Evolutionary conservation across 2,888 invertebrate species (phyloP).

Genomic region (Choreutis nemorana): DNA sequence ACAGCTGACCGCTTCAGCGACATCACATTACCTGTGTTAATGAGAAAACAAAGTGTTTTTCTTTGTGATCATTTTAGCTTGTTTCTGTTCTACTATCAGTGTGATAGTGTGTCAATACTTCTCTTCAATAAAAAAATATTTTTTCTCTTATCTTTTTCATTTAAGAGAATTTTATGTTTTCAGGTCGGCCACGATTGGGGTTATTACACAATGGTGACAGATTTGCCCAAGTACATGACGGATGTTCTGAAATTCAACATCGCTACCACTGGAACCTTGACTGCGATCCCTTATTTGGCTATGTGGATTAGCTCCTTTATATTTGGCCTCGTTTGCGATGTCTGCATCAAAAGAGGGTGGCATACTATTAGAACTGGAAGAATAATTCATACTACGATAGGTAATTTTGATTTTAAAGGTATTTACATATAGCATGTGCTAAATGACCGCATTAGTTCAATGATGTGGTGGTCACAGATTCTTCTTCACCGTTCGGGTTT

Average conservation of each 20-base stretch:
- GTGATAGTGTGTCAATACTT: too few species aligned
- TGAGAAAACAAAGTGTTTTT: too few species aligned
- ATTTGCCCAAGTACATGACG: conserved; percentile 75
- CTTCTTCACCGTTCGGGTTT: neutral
- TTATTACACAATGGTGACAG: conserved; percentile 75
- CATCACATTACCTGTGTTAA: too few species aligned
- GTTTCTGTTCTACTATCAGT: too few species aligned
- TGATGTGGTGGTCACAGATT: neutral
- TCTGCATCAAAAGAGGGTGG: conserved; percentile 67
- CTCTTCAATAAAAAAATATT: too few species aligned
- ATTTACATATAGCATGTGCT: neutral
- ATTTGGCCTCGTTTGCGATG: conserved; percentile 76
- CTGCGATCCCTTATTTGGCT: conserved; percentile 72
- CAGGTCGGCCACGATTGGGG: conserved; percentile 70
- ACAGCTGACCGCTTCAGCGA: too few species aligned
- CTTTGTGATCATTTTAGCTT: too few species aligned
- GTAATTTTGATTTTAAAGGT: conserved; percentile 37
- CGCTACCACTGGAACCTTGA: conserved; percentile 69
- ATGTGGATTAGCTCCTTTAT: conserved; percentile 74
- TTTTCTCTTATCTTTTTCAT: too few species aligned
- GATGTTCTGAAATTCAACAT: conserved; percentile 73
- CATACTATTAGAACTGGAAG: conserved; percentile 67
- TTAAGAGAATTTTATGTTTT: conserved; percentile 8
- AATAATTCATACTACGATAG: conserved; percentile 74
- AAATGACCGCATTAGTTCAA: neutral